phyloP scores from a whole-genome alignment of 2,888 invertebrate species.

The Tortricodes alternella region DNA sequence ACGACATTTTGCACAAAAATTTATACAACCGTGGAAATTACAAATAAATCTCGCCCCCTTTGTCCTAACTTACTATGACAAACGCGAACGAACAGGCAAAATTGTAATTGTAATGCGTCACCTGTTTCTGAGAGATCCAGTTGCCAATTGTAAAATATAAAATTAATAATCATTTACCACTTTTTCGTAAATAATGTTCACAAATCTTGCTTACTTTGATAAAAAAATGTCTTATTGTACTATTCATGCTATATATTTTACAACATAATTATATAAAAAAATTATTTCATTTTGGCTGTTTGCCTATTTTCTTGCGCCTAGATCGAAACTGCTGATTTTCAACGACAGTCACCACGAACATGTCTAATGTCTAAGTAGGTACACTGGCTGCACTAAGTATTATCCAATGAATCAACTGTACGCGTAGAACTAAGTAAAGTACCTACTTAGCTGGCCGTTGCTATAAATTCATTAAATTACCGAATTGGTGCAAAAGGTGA shows the following conservation, averaged over 20 bases:
- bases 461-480: slow-evolving; percentile 66
- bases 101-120: slow-evolving; percentile 77
- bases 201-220: too few species aligned
- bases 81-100: slow-evolving; percentile 19
- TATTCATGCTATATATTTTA: too few species aligned
- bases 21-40: slow-evolving; percentile 51
- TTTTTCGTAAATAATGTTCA: too few species aligned
- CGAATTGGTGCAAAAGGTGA: slow-evolving; percentile 49
- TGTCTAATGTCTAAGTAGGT: neutral
- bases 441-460: slow-evolving; percentile 39
- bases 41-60: slow-evolving; percentile 72
- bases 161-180: slow-evolving; percentile 1
- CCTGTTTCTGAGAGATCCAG: slow-evolving; percentile 58
- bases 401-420: slow-evolving; percentile 21
- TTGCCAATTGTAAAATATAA: slow-evolving; percentile 46
- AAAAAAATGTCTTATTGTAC: too few species aligned
- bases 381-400: too few species aligned
- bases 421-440: slow-evolving; percentile 12
- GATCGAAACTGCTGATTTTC: neutral
- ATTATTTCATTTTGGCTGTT: neutral
- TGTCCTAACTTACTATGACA: slow-evolving; percentile 73
- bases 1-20: slow-evolving; percentile 87
- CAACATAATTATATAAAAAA: too few species aligned
- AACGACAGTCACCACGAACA: neutral
- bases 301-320: neutral